A percentile compares a stretch with the other conserved stretches of the same genome.
phyloP scores from a whole-genome alignment of 2,888 invertebrate genomes.

The Oxytorus armatus region DNA sequence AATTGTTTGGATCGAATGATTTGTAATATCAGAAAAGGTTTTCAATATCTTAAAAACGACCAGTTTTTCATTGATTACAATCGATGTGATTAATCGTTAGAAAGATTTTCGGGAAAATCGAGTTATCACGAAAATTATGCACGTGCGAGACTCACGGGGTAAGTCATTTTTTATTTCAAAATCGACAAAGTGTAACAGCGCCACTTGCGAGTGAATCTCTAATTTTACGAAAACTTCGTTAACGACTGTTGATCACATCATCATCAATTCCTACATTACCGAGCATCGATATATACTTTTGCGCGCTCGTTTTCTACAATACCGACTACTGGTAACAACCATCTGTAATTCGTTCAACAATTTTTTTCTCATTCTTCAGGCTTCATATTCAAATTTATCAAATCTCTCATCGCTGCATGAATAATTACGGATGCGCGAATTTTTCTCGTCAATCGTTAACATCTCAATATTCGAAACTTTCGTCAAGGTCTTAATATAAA shows the following conservation, averaged over 20 bases:
- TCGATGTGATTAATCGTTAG: background rate
- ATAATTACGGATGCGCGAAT: background rate
- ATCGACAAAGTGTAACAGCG: no score
- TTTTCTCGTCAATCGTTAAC: no score
- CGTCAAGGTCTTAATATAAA: no score
- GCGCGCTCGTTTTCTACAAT: background rate
- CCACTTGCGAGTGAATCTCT: background rate
- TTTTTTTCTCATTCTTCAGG: background rate
- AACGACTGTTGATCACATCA: background rate
- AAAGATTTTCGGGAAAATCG: background rate
- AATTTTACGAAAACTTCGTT: background rate
- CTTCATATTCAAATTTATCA: background rate
- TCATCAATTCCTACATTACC: conserved; percentile 5
- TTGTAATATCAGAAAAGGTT: no score
- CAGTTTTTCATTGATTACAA: background rate
- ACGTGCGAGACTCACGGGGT: background rate
- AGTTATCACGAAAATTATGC: background rate
- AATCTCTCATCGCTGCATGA: background rate
- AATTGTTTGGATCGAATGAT: background rate
- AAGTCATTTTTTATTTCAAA: background rate
- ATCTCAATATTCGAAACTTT: no score
- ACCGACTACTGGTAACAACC: conserved; percentile 32
- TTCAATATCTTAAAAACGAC: background rate
- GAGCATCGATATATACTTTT: background rate
- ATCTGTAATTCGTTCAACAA: background rate